Percentiles rank a stretch among this genome's conserved stretches.
Evolutionary conservation across 2,113 vertebrate genomes (phyloP).

Genomic region (Columbina picui): DNA sequence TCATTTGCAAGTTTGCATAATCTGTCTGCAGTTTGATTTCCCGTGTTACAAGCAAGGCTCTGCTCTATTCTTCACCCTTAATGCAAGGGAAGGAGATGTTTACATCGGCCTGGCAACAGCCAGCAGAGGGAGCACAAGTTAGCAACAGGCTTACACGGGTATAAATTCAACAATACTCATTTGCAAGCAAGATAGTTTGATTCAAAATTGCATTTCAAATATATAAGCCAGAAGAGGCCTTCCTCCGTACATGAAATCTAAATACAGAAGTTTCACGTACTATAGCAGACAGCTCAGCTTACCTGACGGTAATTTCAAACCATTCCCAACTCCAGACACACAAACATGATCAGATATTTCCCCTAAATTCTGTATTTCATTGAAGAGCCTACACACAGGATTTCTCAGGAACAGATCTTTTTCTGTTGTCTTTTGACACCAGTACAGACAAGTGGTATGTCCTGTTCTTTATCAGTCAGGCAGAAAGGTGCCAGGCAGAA

Average conservation of each 20-base stretch:
- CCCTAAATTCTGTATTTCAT: background rate
- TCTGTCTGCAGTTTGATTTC: background rate
- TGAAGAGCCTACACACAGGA: fast-evolving
- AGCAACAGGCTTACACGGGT: background rate
- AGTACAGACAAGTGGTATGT: background rate
- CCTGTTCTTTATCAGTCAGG: constrained; percentile 18
- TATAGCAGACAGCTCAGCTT: background rate
- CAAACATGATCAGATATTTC: background rate
- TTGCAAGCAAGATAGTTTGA: background rate
- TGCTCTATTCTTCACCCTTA: background rate
- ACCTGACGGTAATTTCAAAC: background rate
- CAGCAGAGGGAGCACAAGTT: constrained; percentile 60
- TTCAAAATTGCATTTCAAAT: background rate
- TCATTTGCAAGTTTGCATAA: background rate
- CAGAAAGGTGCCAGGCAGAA: constrained; percentile 33
- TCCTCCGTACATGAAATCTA: background rate
- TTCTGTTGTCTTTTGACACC: background rate
- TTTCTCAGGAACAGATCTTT: background rate
- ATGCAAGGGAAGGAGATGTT: background rate
- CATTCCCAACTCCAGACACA: background rate
- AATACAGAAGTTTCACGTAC: background rate
- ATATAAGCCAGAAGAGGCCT: background rate
- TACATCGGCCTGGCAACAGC: background rate
- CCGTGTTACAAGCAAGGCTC: background rate
- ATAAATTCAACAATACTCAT: background rate